Evolutionary conservation across 2,113 vertebrate genomes (phyloP), one percentile per base, ranked within the genome.

Genomic region (Brachyhypopomus occidentalis): DNA sequence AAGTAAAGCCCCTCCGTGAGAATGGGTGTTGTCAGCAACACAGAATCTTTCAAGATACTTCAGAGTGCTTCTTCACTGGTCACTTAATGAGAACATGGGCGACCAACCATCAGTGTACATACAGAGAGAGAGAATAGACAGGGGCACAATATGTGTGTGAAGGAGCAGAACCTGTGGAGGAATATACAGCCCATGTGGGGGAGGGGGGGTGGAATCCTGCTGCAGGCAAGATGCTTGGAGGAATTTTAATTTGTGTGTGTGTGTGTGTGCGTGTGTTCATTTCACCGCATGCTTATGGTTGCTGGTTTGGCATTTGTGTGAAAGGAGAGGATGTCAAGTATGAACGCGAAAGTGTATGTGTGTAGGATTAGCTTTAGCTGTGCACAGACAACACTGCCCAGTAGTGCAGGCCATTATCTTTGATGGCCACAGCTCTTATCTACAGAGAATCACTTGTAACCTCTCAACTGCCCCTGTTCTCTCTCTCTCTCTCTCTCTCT

Each of bases 381-480:
- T 78, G 77, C 84, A 88, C 86, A 86, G 85, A 81, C 89, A 88
- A 86, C 88, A 86, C 83, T 81, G 75, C 82, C 72, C 86, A 79
- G 85, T 72, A 75, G 85, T 69, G 88, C 85, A 87, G 85, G 77
- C 86, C 79, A 87, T 92, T 89, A 91, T 79, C 79, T 88, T 59
- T 77, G 81, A 86, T 82, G 84, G 75, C 79, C 80, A 86, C 80
- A 86, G 82, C 85, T 45, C 55, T 81, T 36, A 74, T 88, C 85
- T 85, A 89, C 86, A 83, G 86, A 84, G 87, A 84, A 83, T 41
- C 41, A 41, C 41, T 9, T 41, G 41, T 52, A 12, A n/a, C 71
- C 72, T 84, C 86, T 86, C 58, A 86, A 83, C 82, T 74, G 72
- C 86, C 52, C 74, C 59, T 45, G 45, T 38, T 12, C 20, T 22